A percentile compares a stretch with the other conserved stretches of the same genome.
phyloP scores from a whole-genome alignment of 2,888 invertebrate genomes.

The Pseudococcus viburni region DNA sequence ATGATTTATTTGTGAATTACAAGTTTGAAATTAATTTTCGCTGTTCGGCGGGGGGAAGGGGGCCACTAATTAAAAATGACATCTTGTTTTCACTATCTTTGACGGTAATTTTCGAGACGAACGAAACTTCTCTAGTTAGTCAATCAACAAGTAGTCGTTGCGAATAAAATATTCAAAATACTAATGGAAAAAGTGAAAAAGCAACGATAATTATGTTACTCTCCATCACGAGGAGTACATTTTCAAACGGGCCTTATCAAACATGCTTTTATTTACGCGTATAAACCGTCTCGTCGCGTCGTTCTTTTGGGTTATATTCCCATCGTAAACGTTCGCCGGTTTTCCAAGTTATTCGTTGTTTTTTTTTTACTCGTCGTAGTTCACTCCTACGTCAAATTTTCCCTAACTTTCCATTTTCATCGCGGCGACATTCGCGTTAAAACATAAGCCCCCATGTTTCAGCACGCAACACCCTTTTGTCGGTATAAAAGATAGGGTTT shows the following conservation, averaged over 20 bases:
- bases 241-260: slow-evolving; percentile 24
- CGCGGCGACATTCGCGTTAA: slow-evolving; percentile 8
- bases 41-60: neutral
- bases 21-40: slow-evolving; percentile 4
- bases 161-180: slow-evolving; percentile 21
- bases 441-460: neutral
- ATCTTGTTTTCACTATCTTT: slow-evolving; percentile 3
- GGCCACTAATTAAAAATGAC: neutral
- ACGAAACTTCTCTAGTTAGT: neutral
- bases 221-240: neutral
- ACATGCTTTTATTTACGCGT: slow-evolving; percentile 29
- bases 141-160: slow-evolving; percentile 9
- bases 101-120: neutral
- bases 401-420: neutral
- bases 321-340: neutral
- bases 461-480: neutral
- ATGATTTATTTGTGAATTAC: neutral
- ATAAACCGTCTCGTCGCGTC: slow-evolving; percentile 2
- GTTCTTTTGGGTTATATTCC: neutral
- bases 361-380: neutral
- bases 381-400: slow-evolving; percentile 7
- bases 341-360: slow-evolving; percentile 3
- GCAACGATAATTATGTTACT: slow-evolving; percentile 16
- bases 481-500: neutral
- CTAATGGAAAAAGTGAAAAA: slow-evolving; percentile 27